A percentile compares a stretch with the other conserved stretches of the same genome.
These are phyloP conservation scores for Anthonomus grandis DNA, from an alignment of 1,140 invertebrate genomes.

Conservation along the genomic window DNA sequence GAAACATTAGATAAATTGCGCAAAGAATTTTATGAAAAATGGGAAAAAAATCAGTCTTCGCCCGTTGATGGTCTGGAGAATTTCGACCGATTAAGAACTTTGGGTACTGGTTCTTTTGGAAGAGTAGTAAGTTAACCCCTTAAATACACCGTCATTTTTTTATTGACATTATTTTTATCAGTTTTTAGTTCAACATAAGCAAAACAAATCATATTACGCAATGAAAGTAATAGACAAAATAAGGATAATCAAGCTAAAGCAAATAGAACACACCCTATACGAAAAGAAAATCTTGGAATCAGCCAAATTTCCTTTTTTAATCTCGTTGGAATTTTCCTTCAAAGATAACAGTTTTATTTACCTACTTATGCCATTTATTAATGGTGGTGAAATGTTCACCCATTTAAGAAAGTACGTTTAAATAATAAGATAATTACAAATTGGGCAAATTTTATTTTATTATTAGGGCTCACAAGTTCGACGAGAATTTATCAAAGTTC, in stretches of 20 bases:
- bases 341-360: conserved; percentile 83
- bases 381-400: conserved; percentile 77
- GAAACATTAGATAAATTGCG: conserved; percentile 31
- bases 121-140: conserved; percentile 57
- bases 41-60: conserved; percentile 28
- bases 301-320: conserved; percentile 79
- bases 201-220: conserved; percentile 69
- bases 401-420: conserved; percentile 51
- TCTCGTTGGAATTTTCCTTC: conserved; percentile 77
- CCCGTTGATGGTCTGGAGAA: conserved; percentile 20
- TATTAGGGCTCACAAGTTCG: conserved; percentile 61
- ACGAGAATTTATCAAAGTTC: conserved; percentile 79
- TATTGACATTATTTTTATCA: conserved; percentile 42
- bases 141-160: conserved; percentile 37
- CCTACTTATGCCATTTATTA: conserved; percentile 73
- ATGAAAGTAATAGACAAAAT: conserved; percentile 91
- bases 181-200: conserved; percentile 77
- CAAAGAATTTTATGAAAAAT: conserved; percentile 31
- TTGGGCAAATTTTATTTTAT: neutral
- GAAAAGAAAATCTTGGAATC: conserved; percentile 84
- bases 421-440: neutral
- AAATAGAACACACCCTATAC: conserved; percentile 79
- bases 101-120: conserved; percentile 89
- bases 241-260: conserved; percentile 79
- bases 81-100: conserved; percentile 46